phyloP scores from a whole-genome alignment of 2,888 invertebrate species.

The Prosopocoilus inquinatus region DNA sequence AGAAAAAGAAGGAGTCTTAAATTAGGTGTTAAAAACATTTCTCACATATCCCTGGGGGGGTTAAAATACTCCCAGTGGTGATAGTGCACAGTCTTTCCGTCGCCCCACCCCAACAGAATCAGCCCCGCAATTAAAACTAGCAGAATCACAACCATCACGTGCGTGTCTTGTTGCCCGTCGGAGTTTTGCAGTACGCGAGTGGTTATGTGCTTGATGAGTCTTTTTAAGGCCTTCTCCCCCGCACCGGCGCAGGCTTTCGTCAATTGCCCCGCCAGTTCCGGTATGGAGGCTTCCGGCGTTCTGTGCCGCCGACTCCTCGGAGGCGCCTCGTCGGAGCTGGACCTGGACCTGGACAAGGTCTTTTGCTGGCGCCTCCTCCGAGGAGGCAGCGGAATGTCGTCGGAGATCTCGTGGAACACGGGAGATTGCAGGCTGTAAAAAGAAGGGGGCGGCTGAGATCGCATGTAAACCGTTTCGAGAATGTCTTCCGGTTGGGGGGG shows the following conservation, averaged over 20 bases:
- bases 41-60: slow-evolving; percentile 65
- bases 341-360: slow-evolving; percentile 39
- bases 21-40: slow-evolving; percentile 7
- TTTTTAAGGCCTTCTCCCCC: slow-evolving; percentile 63
- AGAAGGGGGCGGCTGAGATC: slow-evolving; percentile 49
- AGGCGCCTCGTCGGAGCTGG: slow-evolving; percentile 32
- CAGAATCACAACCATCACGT: slow-evolving; percentile 75
- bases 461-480: slow-evolving; percentile 35
- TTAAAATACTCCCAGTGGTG: slow-evolving; percentile 89
- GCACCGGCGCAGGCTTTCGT: slow-evolving; percentile 67
- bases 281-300: slow-evolving; percentile 63
- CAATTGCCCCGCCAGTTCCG: slow-evolving; percentile 70
- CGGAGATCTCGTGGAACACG: slow-evolving; percentile 39
- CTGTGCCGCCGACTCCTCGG: slow-evolving; percentile 35
- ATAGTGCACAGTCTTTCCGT: slow-evolving; percentile 67
- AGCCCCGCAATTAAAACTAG: slow-evolving; percentile 76
- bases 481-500: slow-evolving; percentile 50
- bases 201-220: slow-evolving; percentile 65
- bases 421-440: slow-evolving; percentile 47
- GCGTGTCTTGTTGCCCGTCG: slow-evolving; percentile 70
- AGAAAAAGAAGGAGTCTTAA: no score
- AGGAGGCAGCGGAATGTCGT: slow-evolving; percentile 48
- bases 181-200: slow-evolving; percentile 60
- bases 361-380: slow-evolving; percentile 54
- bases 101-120: slow-evolving; percentile 71